Base-by-base conservation (phyloP, 2,113 vertebrate genomes). In the Struthio camelus region DNA sequence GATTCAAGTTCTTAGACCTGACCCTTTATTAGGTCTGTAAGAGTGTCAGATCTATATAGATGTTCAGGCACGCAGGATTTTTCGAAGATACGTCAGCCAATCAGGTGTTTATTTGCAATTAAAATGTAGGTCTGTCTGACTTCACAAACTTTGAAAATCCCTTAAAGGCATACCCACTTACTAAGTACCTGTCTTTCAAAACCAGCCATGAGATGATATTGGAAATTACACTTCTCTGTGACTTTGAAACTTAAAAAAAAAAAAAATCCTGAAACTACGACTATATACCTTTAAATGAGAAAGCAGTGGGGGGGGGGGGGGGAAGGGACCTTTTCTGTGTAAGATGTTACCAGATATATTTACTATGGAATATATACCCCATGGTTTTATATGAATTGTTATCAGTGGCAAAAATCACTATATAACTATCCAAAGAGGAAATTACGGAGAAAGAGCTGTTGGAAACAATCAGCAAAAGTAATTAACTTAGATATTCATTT, bases 401-500 rank as follows among this genome's bases (percentile, higher is more conserved):
- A 65, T 10, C 65, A 83, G 38, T 59, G 75, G 76, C 67, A 94
- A 70, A 67, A 80, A 75, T 89, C 76, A 85, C 71, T 85, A 62
- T 85, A 85, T 91, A 83, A 36, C 71, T 78, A 64, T 94, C 89
- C 51, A 88, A 82, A 83, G 64, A 94, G 30, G 44, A 73, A 48
- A 24, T 96, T 87, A 85, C 80, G 87, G 84, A 92, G 77, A 85
- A 94, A 83, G 54, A 87, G 93, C 89, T 27, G 70, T 80, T 92
- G 58, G 62, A 80, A 96, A 94, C 27, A 85, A 83, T 91, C 78
- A 89, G 46, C 44, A 85, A n/a, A 94, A 89, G 54, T 89, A 83
- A 93, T 96, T 95, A 95, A 73, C 78, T 80, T 82, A 75, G 84
- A 80, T 95, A 94, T 38, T 96, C 12, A 80, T 87, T 97, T 91